These are phyloP conservation scores for Florisuga fusca DNA, from an alignment of 2,797 vertebrate genomes.

Conservation along the genomic window DNA sequence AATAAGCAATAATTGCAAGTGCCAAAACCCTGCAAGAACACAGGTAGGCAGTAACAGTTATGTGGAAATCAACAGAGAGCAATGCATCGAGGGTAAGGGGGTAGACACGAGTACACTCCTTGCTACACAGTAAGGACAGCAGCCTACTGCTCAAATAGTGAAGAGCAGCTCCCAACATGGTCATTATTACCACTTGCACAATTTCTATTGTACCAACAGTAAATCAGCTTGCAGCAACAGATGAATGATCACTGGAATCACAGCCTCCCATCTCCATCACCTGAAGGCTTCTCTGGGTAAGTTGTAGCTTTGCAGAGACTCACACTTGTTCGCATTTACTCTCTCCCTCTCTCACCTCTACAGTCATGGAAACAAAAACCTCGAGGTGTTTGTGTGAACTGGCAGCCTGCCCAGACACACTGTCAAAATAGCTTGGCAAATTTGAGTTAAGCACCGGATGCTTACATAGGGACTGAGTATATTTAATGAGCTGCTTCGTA, in stretches of 20 bases:
- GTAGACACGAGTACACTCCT: rapidly evolving
- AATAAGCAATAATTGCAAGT: neutral
- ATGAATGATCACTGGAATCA: neutral
- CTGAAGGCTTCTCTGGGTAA: neutral
- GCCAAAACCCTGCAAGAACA: neutral
- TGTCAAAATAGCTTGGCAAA: constrained; percentile 10
- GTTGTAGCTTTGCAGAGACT: neutral
- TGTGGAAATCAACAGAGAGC: neutral
- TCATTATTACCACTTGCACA: neutral
- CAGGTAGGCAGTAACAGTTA: neutral
- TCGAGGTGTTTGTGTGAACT: neutral
- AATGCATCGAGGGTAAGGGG: neutral
- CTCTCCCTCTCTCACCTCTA: neutral
- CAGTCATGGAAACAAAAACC: neutral
- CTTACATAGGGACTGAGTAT: neutral
- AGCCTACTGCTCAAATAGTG: neutral
- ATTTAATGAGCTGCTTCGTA: neutral
- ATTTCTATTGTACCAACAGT: neutral
- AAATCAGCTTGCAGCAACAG: neutral
- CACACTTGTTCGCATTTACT: neutral
- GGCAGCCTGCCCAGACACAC: neutral
- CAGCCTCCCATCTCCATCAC: neutral
- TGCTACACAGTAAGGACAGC: neutral
- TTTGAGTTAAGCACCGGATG: neutral
- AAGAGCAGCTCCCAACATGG: neutral